phyloP scores from a whole-genome alignment of 1,140 invertebrate genomes.

The Drosophila nigromelanica region DNA sequence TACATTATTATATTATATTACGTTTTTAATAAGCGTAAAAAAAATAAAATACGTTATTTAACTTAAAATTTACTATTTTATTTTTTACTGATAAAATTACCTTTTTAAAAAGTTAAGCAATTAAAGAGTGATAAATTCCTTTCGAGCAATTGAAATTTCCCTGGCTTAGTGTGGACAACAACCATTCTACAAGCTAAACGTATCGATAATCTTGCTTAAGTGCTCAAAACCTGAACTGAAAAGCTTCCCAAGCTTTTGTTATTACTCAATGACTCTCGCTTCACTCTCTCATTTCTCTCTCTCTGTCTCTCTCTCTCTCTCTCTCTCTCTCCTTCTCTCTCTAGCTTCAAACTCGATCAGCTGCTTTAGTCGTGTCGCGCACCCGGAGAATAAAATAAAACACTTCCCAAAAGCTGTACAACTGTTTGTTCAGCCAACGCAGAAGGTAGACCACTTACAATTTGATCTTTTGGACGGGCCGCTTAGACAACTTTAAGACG shows the following conservation, averaged over 20 bases:
- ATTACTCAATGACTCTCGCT: too few relatives aligned
- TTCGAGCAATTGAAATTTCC: neutral
- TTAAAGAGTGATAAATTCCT: too few relatives aligned
- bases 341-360: neutral
- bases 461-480: conserved; percentile 57
- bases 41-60: too few relatives aligned
- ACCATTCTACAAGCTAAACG: neutral
- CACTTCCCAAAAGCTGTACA: conserved; percentile 11
- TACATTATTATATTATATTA: too few relatives aligned
- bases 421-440: conserved; percentile 1
- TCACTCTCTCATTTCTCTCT: neutral
- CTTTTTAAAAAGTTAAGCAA: too few relatives aligned
- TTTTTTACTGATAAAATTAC: too few relatives aligned
- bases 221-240: neutral
- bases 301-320: neutral
- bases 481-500: conserved; percentile 69
- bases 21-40: too few relatives aligned
- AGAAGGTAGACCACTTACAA: conserved; percentile 55
- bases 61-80: too few relatives aligned
- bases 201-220: neutral
- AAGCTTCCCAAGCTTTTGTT: neutral
- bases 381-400: conserved; percentile 13
- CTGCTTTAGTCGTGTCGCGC: conserved; percentile 10
- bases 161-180: neutral
- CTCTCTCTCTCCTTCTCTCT: neutral